Conservation (phyloP, 2,888 invertebrate species). For the Andrena dorsata region DNA sequence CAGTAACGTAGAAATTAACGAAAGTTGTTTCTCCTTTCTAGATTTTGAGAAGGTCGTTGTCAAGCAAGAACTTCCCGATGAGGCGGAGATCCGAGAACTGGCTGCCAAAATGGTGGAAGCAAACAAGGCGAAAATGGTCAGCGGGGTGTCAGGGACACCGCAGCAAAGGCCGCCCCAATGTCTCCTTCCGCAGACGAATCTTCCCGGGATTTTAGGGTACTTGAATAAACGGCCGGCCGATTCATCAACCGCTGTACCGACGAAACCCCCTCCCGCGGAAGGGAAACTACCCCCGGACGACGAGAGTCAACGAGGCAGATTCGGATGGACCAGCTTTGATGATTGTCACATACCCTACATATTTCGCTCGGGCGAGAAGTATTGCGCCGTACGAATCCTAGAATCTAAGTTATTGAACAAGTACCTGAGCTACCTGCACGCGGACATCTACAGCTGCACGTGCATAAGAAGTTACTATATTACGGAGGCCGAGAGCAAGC, state of each 20-base stretch:
- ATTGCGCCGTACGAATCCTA: slow-evolving; percentile 97
- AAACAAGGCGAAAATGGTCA: slow-evolving; percentile 89
- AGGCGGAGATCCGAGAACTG: slow-evolving; percentile 94
- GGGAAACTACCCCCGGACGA: slow-evolving; percentile 88
- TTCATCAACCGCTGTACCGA: slow-evolving; percentile 57
- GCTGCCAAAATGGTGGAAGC: slow-evolving; percentile 95
- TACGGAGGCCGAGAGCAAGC: slow-evolving; percentile 94
- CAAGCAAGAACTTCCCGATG: slow-evolving; percentile 92
- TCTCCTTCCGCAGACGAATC: slow-evolving; percentile 78
- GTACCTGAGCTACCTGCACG: slow-evolving; percentile 94
- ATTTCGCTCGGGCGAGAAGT: slow-evolving; percentile 92
- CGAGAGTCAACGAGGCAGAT: slow-evolving; percentile 92
- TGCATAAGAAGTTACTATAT: slow-evolving; percentile 97
- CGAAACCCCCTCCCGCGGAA: slow-evolving; percentile 79
- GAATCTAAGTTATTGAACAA: slow-evolving; percentile 96
- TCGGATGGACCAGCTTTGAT: slow-evolving; percentile 96
- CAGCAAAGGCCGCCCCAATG: slow-evolving; percentile 71
- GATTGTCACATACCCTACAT: slow-evolving; percentile 95
- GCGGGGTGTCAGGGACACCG: slow-evolving; percentile 61
- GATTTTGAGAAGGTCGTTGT: slow-evolving; percentile 86
- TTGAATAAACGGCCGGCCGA: slow-evolving; percentile 83
- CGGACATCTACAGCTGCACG: slow-evolving; percentile 95
- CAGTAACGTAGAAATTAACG: background rate
- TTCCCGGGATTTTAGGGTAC: slow-evolving; percentile 80
- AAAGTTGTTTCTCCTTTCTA: slow-evolving; percentile 35